Evolutionary conservation across 2,797 vertebrate genomes (phyloP).

Genomic region (Sebastes steindachneri): DNA sequence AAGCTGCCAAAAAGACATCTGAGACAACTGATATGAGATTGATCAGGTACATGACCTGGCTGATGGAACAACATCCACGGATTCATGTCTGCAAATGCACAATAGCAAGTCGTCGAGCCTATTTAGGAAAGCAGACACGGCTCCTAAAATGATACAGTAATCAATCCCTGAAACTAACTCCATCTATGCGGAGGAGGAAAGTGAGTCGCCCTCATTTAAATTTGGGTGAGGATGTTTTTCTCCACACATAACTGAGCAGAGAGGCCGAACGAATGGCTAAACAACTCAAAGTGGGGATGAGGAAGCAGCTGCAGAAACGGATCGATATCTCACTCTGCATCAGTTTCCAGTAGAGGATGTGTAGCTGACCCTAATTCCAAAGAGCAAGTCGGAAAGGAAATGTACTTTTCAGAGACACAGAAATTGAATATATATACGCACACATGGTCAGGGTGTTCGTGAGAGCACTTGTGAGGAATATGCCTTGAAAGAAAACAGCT

Average conservation of each 20-base stretch:
- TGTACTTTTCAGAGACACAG: not conserved
- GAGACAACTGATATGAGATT: not conserved
- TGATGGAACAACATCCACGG: constrained; percentile 9
- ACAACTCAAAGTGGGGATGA: not conserved
- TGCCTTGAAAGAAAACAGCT: not conserved
- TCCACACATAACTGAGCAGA: not conserved
- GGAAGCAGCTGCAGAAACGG: not conserved
- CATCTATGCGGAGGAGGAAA: not conserved
- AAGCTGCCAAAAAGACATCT: not conserved
- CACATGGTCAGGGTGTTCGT: not conserved
- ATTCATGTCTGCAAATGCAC: constrained; percentile 12
- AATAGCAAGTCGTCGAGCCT: not conserved
- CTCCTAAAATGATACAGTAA: constrained; percentile 10
- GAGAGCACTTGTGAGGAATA: not conserved
- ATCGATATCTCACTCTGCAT: constrained; percentile 17
- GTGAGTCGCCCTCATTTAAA: constrained; percentile 6
- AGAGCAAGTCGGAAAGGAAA: not conserved
- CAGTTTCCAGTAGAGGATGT: not conserved
- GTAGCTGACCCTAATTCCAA: not conserved
- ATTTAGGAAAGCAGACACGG: not conserved
- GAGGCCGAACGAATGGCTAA: not conserved
- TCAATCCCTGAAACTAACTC: constrained; percentile 5
- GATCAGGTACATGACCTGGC: not conserved
- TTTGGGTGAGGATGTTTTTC: not conserved
- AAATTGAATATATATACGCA: not conserved